Base-by-base conservation (phyloP, 1,140 invertebrate genomes). In the Drosophila aff. region DNA sequence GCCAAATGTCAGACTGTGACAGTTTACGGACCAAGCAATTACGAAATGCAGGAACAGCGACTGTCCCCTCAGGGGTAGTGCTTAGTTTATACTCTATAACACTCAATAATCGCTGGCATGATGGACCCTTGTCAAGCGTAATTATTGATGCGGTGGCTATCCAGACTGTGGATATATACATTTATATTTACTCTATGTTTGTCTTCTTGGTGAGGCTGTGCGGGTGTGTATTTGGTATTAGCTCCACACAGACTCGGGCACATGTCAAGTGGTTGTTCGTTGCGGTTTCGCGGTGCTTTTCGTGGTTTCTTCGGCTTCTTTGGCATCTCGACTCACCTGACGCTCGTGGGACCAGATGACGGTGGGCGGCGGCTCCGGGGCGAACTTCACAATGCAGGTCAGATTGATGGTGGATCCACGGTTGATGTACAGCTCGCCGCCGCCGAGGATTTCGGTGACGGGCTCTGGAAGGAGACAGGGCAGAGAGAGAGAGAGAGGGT, bases 391-490 rank as follows among this genome's bases (percentile, higher is more conserved):
- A 73, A 97, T 94, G 93, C 97, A 98, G 2, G 97, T 98, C 53
- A 98, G 93, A 94, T 98, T 98, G 92, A 98, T 97, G 43, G 97
- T 97, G 75, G 96, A 97, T 47, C 96, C 97, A 82, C 96, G 95
- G 93, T 97, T 96, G 89, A 98, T 96, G 93, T 96, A 97, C 75
- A 98, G 91, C 81, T 97, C 96, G 1, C 96, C 95, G 23, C 96
- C 96, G 15, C 97, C 97, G 60, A 96, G 92, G 68, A 98, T 96
- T 92, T 97, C 96, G 4, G 97, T 97, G 76, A 97, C 96, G 33
- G 97, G 97, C 92, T 97, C 97, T 98, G 65, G 31, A 71, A 28
- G 58, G 40, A 53, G 16, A 31, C 18, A 26, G 1, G 2, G 15
- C 3, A 26, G 8, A 7, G 33, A 16, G 5, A 31, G 16, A 26